Percentiles rank a stretch among this genome's conserved stretches.
These are phyloP conservation scores for Drosophila prosaltans DNA, from an alignment of 1,140 invertebrate species.

Conservation along the genomic window DNA sequence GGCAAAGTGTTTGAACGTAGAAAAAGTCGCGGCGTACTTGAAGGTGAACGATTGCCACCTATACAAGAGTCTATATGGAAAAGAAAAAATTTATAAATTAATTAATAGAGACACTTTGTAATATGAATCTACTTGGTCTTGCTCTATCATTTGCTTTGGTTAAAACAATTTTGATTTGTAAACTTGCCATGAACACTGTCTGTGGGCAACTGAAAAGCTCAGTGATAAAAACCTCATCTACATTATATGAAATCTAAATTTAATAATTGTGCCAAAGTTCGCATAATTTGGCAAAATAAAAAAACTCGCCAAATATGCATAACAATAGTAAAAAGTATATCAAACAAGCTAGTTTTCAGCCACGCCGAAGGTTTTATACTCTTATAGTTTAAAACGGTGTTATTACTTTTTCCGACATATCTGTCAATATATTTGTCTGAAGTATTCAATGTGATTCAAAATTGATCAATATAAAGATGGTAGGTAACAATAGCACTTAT, in stretches of 20 bases:
- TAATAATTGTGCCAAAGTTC: conserved; percentile 62
- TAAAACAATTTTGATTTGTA: conserved; percentile 75
- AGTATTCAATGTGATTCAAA: no score
- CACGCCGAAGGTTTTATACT: no score
- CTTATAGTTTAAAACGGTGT: no score
- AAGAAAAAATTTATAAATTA: not conserved
- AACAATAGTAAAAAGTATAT: not conserved
- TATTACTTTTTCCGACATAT: no score
- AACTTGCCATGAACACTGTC: conserved; percentile 63
- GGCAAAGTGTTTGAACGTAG: conserved; percentile 71
- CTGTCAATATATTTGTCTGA: no score
- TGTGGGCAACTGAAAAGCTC: conserved; percentile 44
- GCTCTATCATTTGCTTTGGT: conserved; percentile 39
- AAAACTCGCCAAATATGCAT: conserved; percentile 12
- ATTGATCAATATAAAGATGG: no score
- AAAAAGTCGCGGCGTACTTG: conserved; percentile 50
- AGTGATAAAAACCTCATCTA: conserved; percentile 24
- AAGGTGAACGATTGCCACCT: conserved; percentile 71
- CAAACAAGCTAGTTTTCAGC: no score
- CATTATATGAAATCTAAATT: conserved; percentile 49
- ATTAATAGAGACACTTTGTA: not conserved
- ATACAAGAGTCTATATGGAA: conserved; percentile 71
- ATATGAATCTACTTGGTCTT: conserved; percentile 21
- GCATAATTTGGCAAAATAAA: conserved; percentile 42
- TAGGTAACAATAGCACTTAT: no score